A percentile compares a stretch with the other conserved stretches of the same genome.
Evolutionary conservation across 2,113 vertebrate species (phyloP).

Genomic region (Panurus biarmicus): DNA sequence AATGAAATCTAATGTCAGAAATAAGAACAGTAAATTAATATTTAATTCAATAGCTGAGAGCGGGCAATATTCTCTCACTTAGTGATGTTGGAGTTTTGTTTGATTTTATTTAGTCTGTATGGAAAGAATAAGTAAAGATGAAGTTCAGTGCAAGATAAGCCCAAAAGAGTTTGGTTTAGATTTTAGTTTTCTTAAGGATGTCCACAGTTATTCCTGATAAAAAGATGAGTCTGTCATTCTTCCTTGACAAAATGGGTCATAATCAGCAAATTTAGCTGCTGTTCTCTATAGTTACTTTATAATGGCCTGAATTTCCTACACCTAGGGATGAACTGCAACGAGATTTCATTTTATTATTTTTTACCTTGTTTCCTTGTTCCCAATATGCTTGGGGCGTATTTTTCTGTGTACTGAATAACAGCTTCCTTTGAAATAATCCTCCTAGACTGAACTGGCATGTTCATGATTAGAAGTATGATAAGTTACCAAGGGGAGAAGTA

Average conservation of each 20-base stretch:
- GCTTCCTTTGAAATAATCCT: neutral
- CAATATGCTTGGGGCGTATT: neutral
- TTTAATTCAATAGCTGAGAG: neutral
- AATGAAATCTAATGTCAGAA: neutral
- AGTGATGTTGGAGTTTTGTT: neutral
- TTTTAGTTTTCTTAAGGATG: neutral
- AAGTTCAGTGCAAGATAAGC: neutral
- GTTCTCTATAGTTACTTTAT: neutral
- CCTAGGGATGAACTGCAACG: neutral
- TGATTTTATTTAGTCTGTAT: neutral
- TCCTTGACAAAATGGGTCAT: neutral
- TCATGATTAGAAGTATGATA: neutral
- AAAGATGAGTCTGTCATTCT: neutral
- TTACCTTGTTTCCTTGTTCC: neutral
- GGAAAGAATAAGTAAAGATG: neutral
- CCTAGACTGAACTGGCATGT: fast-evolving
- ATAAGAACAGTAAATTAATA: neutral
- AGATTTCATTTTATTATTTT: neutral
- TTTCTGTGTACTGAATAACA: neutral
- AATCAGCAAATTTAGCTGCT: neutral
- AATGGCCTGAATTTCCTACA: neutral
- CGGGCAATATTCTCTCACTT: neutral
- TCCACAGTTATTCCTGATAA: neutral
- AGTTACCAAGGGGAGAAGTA: neutral
- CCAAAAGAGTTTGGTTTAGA: neutral